Conservation (phyloP, 2,888 invertebrate species). For the Deroplatys truncata region DNA sequence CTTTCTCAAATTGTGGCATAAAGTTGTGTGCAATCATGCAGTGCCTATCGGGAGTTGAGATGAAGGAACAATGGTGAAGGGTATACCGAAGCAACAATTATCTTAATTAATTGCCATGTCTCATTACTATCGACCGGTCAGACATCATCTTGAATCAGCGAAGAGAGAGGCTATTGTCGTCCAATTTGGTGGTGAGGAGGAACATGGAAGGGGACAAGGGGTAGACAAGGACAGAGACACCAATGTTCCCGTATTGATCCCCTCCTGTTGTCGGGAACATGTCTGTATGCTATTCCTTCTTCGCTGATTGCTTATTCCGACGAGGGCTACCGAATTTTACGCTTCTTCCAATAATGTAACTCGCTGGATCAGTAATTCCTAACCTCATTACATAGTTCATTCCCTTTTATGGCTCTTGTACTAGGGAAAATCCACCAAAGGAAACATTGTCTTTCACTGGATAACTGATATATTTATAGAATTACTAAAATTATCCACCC, state of each 20-base stretch:
- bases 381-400: not conserved
- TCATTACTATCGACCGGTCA: not conserved
- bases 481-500: too few species aligned
- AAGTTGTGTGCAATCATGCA: too few species aligned
- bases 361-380: not conserved
- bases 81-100: not conserved
- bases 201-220: not conserved
- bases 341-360: not conserved
- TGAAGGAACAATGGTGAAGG: not conserved
- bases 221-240: not conserved
- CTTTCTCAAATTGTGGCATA: too few species aligned
- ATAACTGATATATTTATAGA: too few species aligned
- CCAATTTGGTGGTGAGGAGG: not conserved
- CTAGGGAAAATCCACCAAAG: too few species aligned
- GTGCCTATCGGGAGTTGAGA: too few species aligned
- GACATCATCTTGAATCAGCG: not conserved
- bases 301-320: not conserved
- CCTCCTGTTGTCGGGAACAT: not conserved
- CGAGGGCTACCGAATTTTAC: not conserved
- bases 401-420: too few species aligned
- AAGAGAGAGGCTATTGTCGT: not conserved
- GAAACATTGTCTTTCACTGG: too few species aligned
- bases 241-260: not conserved
- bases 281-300: not conserved
- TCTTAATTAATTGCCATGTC: not conserved